These are phyloP conservation scores for Chloroclystis v-ata DNA, from an alignment of 2,888 invertebrate genomes.

Conservation along the genomic window DNA sequence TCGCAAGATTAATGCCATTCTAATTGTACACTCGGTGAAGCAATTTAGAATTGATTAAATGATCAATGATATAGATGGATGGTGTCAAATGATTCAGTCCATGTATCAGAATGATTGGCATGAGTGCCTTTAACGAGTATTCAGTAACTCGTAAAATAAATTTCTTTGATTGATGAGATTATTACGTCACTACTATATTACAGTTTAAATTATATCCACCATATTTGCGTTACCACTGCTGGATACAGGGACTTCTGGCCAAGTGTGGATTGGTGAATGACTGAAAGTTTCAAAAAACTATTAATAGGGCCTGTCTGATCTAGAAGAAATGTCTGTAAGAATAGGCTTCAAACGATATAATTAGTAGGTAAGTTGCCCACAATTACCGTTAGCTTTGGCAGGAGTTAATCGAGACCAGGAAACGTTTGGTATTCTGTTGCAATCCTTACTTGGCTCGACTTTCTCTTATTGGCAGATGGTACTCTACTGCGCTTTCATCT, in stretches of 20 bases:
- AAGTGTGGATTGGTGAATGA: too few relatives aligned
- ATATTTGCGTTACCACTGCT: too few relatives aligned
- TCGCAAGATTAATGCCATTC: not conserved
- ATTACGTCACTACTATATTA: not conserved
- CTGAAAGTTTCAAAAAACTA: too few relatives aligned
- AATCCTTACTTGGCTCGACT: constrained; percentile 37
- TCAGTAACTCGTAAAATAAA: not conserved
- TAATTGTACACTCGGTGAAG: constrained; percentile 1
- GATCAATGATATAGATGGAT: not conserved
- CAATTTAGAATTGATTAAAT: constrained; percentile 7
- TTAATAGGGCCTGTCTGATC: too few relatives aligned
- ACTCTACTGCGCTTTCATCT: constrained; percentile 32
- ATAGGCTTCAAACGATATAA: not conserved
- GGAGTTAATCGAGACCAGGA: constrained; percentile 38
- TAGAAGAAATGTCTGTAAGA: too few relatives aligned
- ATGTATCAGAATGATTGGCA: not conserved
- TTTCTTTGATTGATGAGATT: not conserved
- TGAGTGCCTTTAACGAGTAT: not conserved
- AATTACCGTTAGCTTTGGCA: constrained; percentile 41
- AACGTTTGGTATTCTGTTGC: constrained; percentile 37
- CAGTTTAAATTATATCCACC: too few relatives aligned
- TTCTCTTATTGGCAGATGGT: constrained; percentile 34
- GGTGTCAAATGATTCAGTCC: not conserved
- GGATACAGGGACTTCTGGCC: too few relatives aligned
- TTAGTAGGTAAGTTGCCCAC: constrained; percentile 19